Evolutionary conservation across 2,113 vertebrate species (phyloP).

Genomic region (Lepidothrix coronata): DNA sequence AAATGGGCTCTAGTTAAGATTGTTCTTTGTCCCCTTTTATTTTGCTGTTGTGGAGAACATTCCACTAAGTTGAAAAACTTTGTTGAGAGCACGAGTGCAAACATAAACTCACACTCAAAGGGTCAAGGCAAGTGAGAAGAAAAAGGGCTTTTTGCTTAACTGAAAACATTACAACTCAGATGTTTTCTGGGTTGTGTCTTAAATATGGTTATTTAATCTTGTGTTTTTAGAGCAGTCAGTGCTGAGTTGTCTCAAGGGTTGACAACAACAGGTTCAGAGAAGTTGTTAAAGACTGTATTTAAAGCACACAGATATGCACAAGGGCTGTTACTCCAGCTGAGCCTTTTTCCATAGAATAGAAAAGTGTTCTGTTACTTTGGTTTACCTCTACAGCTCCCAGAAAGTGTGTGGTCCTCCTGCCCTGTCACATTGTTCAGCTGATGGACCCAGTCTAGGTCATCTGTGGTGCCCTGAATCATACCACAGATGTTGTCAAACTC

Average conservation of each 20-base stretch:
- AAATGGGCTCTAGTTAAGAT: not conserved
- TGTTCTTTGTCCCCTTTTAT: constrained; percentile 9
- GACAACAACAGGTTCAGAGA: not conserved
- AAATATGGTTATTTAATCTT: not conserved
- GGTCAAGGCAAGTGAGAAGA: not conserved
- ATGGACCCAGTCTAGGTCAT: constrained; percentile 83
- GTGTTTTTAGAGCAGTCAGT: not conserved
- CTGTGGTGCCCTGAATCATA: constrained; percentile 83
- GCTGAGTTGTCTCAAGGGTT: not conserved
- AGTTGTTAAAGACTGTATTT: not conserved
- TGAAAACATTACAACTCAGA: not conserved
- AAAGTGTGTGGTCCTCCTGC: constrained; percentile 80
- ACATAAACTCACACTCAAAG: not conserved
- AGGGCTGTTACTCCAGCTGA: not conserved
- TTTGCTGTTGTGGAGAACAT: not conserved
- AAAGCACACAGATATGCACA: not conserved
- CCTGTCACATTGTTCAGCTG: constrained; percentile 18
- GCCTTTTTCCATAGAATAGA: not conserved
- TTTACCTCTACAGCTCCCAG: constrained; percentile 82
- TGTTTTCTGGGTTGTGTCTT: not conserved
- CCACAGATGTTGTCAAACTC: constrained; percentile 87
- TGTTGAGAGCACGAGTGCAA: not conserved
- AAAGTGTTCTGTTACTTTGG: not conserved
- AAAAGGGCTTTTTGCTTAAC: not conserved
- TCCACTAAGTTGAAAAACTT: not conserved